Conservation (phyloP, 2,113 vertebrate species). For the Dipodomys stephensi region DNA sequence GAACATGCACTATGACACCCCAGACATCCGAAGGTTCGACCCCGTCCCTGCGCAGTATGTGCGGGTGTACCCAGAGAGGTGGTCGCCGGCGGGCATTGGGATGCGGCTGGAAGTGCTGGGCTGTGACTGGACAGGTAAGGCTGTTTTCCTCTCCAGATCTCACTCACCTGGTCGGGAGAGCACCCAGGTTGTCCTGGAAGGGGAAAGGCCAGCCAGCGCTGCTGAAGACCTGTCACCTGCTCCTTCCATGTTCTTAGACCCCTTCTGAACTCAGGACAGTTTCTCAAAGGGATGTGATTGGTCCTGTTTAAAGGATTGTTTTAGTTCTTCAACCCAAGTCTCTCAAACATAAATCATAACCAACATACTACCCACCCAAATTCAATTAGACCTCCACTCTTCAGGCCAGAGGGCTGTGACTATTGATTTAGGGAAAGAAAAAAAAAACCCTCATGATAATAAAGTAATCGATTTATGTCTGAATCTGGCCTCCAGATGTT, state of each 20-base stretch:
- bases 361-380: slow-evolving; percentile 67
- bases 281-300: background rate
- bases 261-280: background rate
- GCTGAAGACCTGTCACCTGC: background rate
- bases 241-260: background rate
- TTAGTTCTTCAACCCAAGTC: slow-evolving; percentile 20
- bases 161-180: background rate
- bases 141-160: background rate
- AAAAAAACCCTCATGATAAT: slow-evolving; percentile 78
- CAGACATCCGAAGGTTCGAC: slow-evolving; percentile 96
- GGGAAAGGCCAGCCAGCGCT: too few species aligned
- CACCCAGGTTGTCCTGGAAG: background rate
- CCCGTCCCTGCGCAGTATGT: slow-evolving; percentile 94
- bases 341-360: slow-evolving; percentile 77
- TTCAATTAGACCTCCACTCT: slow-evolving; percentile 78
- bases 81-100: slow-evolving; percentile 97
- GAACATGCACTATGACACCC: slow-evolving; percentile 97
- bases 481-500: slow-evolving; percentile 94
- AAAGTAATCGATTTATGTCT: slow-evolving; percentile 84
- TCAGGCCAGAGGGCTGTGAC: slow-evolving; percentile 71
- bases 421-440: slow-evolving; percentile 79
- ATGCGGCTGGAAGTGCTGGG: slow-evolving; percentile 98
- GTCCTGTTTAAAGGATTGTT: slow-evolving; percentile 35
- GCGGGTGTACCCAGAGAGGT: slow-evolving; percentile 95
- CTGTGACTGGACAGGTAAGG: slow-evolving; percentile 96